These are phyloP conservation scores for Volucella zonaria DNA, from an alignment of 2,888 invertebrate genomes.

Conservation along the genomic window DNA sequence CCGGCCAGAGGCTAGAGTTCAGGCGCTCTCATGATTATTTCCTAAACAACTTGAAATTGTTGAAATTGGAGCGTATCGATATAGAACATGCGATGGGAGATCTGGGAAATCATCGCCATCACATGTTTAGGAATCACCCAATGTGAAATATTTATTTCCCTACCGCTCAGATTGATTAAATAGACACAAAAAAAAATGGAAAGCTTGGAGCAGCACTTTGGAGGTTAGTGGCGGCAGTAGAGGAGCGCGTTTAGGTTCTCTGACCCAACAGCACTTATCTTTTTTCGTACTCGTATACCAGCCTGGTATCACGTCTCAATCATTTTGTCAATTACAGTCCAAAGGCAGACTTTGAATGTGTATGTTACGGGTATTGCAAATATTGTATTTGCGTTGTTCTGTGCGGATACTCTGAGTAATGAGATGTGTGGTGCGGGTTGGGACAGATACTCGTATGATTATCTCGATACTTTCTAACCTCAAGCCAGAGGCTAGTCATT, in stretches of 20 bases:
- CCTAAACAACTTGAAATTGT: too few species aligned
- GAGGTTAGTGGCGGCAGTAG: too few species aligned
- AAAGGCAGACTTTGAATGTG: not conserved
- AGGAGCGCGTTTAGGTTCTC: too few species aligned
- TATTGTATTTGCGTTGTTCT: conserved; percentile 20
- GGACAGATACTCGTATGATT: not conserved
- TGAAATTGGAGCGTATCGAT: conserved; percentile 11
- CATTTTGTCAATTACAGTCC: conserved; percentile 6
- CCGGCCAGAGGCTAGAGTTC: conserved; percentile 21
- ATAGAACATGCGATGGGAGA: conserved; percentile 25
- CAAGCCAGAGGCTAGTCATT: conserved; percentile 1
- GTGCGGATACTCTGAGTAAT: conserved; percentile 11
- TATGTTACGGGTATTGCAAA: conserved; percentile 1
- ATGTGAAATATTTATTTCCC: conserved; percentile 10
- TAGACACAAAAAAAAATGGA: not conserved
- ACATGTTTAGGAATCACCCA: conserved; percentile 36
- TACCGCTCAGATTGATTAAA: not conserved
- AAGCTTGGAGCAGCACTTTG: not conserved
- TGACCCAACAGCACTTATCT: not conserved
- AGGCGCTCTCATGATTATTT: conserved; percentile 11
- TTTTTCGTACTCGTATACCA: conserved; percentile 2
- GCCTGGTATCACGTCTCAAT: conserved; percentile 48
- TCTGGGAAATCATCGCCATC: not conserved
- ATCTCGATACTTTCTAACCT: conserved; percentile 43
- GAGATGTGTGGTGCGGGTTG: not conserved